Evolutionary conservation across 2,888 invertebrate species (phyloP).

Genomic region (Cyclophora punctaria): DNA sequence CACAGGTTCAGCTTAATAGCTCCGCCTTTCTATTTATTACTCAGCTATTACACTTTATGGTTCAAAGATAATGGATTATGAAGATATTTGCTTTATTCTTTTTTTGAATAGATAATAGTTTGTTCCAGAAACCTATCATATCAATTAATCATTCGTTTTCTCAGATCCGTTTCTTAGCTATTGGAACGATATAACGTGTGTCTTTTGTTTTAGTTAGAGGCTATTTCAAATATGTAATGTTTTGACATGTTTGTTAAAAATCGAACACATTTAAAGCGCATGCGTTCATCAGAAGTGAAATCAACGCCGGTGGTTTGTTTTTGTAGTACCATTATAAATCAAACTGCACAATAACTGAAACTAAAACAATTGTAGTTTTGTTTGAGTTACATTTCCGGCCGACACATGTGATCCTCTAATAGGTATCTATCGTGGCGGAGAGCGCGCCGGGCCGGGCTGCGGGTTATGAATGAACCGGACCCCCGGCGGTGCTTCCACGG

Average conservation of each 20-base stretch:
- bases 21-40: conserved; percentile 25
- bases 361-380: conserved; percentile 53
- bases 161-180: too few relatives aligned
- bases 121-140: too few relatives aligned
- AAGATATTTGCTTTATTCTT: too few relatives aligned
- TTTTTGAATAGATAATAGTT: too few relatives aligned
- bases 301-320: conserved; percentile 51
- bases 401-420: conserved; percentile 44
- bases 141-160: too few relatives aligned
- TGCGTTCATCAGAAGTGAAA: conserved; percentile 16
- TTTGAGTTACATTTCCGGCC: conserved; percentile 57
- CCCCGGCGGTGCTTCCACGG: conserved; percentile 33
- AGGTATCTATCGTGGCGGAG: conserved; percentile 39
- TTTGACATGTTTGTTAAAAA: too few relatives aligned
- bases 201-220: too few relatives aligned
- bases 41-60: conserved; percentile 14
- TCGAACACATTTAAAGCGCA: too few relatives aligned
- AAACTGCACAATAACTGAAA: conserved; percentile 34
- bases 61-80: conserved; percentile 10
- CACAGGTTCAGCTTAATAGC: conserved; percentile 22
- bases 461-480: conserved; percentile 68
- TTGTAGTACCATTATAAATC: conserved; percentile 33
- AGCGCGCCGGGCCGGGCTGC: conserved; percentile 49
- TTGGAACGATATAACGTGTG: too few relatives aligned
- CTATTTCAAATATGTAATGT: too few relatives aligned